Evolutionary conservation across 2,113 vertebrate species (phyloP).

Genomic region (Aplodontia rufa): DNA sequence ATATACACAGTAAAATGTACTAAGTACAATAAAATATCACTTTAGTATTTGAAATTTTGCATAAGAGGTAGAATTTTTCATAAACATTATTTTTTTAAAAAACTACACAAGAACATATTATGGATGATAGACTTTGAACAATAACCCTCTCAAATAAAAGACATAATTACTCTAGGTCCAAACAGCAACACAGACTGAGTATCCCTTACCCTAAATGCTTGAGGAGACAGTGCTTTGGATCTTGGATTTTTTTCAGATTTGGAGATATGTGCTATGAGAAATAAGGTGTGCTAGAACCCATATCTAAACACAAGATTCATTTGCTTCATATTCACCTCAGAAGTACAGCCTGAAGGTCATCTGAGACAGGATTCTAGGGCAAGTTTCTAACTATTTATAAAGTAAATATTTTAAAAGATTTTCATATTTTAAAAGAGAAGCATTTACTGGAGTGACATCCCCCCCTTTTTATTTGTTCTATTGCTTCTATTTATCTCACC

Average conservation of each 20-base stretch:
- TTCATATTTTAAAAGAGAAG: neutral
- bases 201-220: neutral
- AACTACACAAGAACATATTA: neutral
- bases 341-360: neutral
- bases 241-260: neutral
- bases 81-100: neutral
- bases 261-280: neutral
- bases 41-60: neutral
- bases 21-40: conserved; percentile 4
- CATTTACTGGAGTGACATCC: neutral
- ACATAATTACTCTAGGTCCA: neutral
- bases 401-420: neutral
- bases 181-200: neutral
- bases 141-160: conserved; percentile 45
- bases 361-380: neutral
- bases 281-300: neutral
- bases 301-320: neutral
- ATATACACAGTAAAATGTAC: neutral
- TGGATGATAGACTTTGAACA: neutral
- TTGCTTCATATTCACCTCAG: neutral
- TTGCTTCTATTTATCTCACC: neutral
- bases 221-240: neutral
- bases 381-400: neutral
- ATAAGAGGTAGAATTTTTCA: neutral
- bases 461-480: neutral